These are phyloP conservation scores for Zelleria hepariella DNA, from an alignment of 2,888 invertebrate species.

Conservation along the genomic window DNA sequence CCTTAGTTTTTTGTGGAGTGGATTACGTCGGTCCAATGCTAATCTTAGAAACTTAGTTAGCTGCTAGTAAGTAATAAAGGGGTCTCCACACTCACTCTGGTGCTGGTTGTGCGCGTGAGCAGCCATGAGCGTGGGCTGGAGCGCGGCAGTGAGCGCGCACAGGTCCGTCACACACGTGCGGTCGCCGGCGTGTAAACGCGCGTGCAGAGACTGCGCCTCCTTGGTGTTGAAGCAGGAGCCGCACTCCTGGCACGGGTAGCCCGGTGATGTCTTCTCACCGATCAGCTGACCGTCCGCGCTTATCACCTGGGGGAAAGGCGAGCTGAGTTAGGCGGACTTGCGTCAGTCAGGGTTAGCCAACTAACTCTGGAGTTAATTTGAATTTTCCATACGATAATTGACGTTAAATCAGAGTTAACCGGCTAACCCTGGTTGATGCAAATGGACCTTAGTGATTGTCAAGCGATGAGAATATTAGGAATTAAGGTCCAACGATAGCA, in stretches of 20 bases:
- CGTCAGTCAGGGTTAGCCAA: no score
- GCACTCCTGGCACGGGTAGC: conserved; percentile 62
- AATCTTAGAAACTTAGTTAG: no score
- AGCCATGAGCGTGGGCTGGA: conserved; percentile 78
- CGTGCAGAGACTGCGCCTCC: conserved; percentile 84
- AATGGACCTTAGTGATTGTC: no score
- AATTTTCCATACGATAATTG: no score
- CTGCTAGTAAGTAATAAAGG: no score
- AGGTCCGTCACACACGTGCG: conserved; percentile 85
- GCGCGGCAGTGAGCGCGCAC: conserved; percentile 83
- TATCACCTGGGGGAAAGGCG: conserved; percentile 60
- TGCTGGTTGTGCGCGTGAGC: conserved; percentile 27
- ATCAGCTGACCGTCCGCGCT: conserved; percentile 60
- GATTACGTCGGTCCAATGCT: no score
- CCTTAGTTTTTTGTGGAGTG: no score
- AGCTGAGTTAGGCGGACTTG: no score
- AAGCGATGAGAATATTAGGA: neutral
- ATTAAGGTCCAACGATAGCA: no score
- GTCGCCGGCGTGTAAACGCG: conserved; percentile 85
- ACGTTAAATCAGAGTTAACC: no score
- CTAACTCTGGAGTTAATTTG: no score
- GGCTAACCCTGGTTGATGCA: no score
- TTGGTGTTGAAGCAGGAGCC: conserved; percentile 67
- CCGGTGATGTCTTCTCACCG: conserved; percentile 50
- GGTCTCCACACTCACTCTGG: conserved; percentile 23